phyloP scores from a whole-genome alignment of 2,113 vertebrate species.

The Paedocypris sp. region DNA sequence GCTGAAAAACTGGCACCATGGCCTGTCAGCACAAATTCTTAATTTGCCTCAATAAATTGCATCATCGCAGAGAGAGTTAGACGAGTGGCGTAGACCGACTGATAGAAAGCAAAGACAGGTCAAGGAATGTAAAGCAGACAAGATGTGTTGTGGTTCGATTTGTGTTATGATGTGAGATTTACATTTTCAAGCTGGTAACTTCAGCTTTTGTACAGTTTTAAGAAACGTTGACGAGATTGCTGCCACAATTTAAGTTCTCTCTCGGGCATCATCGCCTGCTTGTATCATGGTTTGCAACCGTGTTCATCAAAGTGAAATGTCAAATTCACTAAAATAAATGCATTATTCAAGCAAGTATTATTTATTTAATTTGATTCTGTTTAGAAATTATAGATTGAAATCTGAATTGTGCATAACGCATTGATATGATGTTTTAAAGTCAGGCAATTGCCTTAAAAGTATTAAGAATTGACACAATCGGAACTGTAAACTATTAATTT shows the following conservation, averaged over 20 bases:
- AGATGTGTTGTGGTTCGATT: background rate
- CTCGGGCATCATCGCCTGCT: background rate
- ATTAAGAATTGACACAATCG: too few relatives aligned
- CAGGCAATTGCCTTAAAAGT: too few relatives aligned
- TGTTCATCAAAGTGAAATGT: too few relatives aligned
- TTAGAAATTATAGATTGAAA: too few relatives aligned
- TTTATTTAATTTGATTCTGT: too few relatives aligned
- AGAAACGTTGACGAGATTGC: background rate
- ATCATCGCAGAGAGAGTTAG: constrained; percentile 11
- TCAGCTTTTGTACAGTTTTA: background rate
- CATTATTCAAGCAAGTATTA: too few relatives aligned
- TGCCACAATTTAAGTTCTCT: background rate
- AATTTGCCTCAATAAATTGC: constrained; percentile 68
- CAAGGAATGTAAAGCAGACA: constrained; percentile 16
- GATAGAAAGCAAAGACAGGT: background rate
- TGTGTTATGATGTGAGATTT: background rate
- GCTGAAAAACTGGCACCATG: constrained; percentile 84
- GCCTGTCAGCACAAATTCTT: constrained; percentile 82
- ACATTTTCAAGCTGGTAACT: background rate
- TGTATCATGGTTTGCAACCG: constrained; percentile 18
- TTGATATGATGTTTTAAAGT: too few relatives aligned
- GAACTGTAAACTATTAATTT: too few relatives aligned
- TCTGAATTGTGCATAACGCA: too few relatives aligned
- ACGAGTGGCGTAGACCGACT: constrained; percentile 13
- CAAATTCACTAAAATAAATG: too few relatives aligned